Conservation (phyloP, 2,888 invertebrate species). For the Dinocampus coccinellae region DNA sequence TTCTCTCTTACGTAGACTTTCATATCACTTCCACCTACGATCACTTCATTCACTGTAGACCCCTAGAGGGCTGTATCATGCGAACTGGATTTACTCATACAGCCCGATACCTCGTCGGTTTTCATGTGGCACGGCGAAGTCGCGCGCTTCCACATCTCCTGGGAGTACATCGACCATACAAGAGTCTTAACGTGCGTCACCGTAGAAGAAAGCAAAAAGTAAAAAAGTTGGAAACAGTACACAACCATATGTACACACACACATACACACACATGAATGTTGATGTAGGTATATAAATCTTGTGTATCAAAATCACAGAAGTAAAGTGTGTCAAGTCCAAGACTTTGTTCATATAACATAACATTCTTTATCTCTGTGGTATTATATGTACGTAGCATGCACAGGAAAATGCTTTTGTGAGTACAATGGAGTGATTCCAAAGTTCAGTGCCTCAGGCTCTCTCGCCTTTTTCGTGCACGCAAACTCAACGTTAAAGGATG, state of each 20-base stretch:
- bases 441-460: slow-evolving; percentile 18
- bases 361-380: too few relatives aligned
- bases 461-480: slow-evolving; percentile 23
- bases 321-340: too few relatives aligned
- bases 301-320: too few relatives aligned
- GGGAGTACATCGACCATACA: slow-evolving; percentile 22
- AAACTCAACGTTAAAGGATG: background rate
- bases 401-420: slow-evolving; percentile 28
- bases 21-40: background rate
- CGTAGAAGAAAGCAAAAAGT: slow-evolving; percentile 3
- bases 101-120: background rate
- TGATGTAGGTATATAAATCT: too few relatives aligned
- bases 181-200: slow-evolving; percentile 13
- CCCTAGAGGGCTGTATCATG: slow-evolving; percentile 19
- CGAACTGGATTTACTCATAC: slow-evolving; percentile 8
- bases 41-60: background rate
- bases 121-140: background rate
- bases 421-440: slow-evolving; percentile 21
- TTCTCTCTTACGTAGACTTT: background rate
- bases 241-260: slow-evolving; percentile 7
- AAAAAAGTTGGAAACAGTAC: background rate
- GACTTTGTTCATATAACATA: too few relatives aligned
- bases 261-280: background rate
- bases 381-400: background rate
- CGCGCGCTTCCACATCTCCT: background rate